These are phyloP conservation scores for Arnoldichthys spilopterus DNA, from an alignment of 2,797 vertebrate genomes.

Conservation along the genomic window DNA sequence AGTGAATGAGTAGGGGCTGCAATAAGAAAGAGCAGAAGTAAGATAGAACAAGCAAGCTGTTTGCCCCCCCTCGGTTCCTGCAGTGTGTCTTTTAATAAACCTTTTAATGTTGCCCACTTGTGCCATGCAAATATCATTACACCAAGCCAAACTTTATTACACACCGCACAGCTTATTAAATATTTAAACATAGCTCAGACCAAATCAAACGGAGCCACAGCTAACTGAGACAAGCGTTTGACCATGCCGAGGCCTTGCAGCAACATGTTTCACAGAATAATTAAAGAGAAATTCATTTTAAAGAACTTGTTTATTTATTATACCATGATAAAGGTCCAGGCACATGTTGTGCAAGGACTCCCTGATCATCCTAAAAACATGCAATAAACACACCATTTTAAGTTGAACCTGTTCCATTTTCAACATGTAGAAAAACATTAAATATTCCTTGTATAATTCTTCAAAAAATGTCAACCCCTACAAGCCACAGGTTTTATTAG, in stretches of 20 bases:
- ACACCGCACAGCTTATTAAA: slow-evolving; percentile 55
- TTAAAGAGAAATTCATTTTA: not conserved
- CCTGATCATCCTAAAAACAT: not conserved
- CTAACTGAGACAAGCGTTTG: slow-evolving; percentile 30
- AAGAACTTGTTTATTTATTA: not conserved
- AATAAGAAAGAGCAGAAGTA: not conserved
- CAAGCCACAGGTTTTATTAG: no score
- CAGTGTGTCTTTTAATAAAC: slow-evolving; percentile 57
- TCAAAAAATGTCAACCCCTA: no score
- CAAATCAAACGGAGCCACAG: slow-evolving; percentile 32
- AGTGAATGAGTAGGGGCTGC: not conserved
- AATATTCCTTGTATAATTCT: no score
- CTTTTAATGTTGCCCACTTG: slow-evolving; percentile 58
- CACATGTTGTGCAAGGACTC: not conserved
- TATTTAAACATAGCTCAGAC: slow-evolving; percentile 49
- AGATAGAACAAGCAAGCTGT: not conserved
- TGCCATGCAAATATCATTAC: slow-evolving; percentile 60
- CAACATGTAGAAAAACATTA: not conserved
- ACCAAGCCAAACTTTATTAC: slow-evolving; percentile 48
- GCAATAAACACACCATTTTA: not conserved
- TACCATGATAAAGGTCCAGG: not conserved
- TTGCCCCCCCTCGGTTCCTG: slow-evolving; percentile 12
- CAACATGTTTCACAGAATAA: slow-evolving; percentile 15
- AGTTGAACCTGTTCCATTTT: not conserved
- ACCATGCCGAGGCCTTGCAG: slow-evolving; percentile 19